A percentile compares a stretch with the other conserved stretches of the same genome.
phyloP scores from a whole-genome alignment of 2,797 vertebrate genomes.

The Phalloptychus januarius region DNA sequence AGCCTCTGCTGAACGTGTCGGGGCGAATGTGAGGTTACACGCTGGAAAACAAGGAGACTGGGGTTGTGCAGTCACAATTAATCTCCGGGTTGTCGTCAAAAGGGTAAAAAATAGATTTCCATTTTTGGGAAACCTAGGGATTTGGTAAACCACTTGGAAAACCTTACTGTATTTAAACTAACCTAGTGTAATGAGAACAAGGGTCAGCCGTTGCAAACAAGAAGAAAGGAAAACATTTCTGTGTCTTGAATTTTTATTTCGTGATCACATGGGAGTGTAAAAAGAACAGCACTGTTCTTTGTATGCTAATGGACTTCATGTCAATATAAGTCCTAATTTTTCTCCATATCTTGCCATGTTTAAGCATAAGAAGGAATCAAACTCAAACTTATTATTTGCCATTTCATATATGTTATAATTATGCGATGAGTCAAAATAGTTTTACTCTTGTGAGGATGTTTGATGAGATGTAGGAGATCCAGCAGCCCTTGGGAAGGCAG shows the following conservation, averaged over 20 bases:
- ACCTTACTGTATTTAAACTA: not conserved
- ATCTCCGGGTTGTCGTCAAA: conserved; percentile 12
- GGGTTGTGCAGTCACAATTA: conserved; percentile 23
- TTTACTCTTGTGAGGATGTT: not conserved
- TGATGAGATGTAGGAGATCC: not conserved
- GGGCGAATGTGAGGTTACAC: conserved; percentile 78
- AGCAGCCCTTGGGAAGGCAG: not conserved
- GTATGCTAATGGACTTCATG: not conserved
- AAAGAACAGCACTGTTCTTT: not conserved
- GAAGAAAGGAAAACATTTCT: not conserved
- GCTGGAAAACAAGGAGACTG: conserved; percentile 27
- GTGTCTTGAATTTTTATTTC: not conserved
- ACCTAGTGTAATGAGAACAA: not conserved
- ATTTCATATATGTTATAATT: not conserved
- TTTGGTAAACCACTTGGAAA: not conserved
- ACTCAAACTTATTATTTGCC: not conserved
- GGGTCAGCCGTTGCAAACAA: not conserved
- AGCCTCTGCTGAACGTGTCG: conserved; percentile 50
- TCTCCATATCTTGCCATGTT: not conserved
- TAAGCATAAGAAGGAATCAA: not conserved
- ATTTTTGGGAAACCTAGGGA: conserved; percentile 9
- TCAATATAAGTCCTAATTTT: not conserved
- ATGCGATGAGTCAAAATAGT: not conserved
- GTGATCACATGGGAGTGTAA: not conserved
- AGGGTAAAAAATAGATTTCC: conserved; percentile 12